Percentiles rank a stretch among this genome's conserved stretches.
Evolutionary conservation across 2,113 vertebrate genomes (phyloP).

Genomic region (Cyanoliseus patagonus): DNA sequence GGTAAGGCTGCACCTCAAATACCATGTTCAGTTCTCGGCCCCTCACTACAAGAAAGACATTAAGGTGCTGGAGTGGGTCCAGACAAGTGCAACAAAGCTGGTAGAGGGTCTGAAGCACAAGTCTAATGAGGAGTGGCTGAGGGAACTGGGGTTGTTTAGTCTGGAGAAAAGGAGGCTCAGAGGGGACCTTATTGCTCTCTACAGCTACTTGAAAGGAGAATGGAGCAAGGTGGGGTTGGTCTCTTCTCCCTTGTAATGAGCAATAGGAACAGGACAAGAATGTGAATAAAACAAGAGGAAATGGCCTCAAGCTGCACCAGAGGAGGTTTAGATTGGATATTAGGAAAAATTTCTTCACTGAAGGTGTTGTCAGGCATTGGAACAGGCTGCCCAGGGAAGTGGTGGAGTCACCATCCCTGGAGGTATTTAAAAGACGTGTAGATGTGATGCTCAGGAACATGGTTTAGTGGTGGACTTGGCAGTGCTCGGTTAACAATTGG

Average conservation of each 20-base stretch:
- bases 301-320: background rate
- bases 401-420: background rate
- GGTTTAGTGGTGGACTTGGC: background rate
- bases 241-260: background rate
- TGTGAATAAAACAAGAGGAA: background rate
- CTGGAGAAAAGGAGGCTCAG: rapidly evolving
- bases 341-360: background rate
- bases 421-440: background rate
- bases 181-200: background rate
- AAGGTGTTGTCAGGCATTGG: background rate
- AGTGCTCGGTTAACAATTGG: background rate
- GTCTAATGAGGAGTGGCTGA: background rate
- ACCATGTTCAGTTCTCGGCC: background rate
- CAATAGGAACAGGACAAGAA: background rate
- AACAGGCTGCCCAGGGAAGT: background rate
- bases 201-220: background rate
- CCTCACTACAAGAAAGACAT: rapidly evolving
- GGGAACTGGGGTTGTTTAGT: background rate
- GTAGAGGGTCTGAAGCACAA: background rate
- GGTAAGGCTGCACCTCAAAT: background rate
- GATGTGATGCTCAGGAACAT: no score
- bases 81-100: background rate
- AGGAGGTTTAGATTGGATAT: background rate
- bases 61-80: background rate
- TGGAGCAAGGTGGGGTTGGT: rapidly evolving